These are phyloP conservation scores for Rhynchonycteris naso DNA, from an alignment of 2,797 vertebrate genomes.

Conservation along the genomic window DNA sequence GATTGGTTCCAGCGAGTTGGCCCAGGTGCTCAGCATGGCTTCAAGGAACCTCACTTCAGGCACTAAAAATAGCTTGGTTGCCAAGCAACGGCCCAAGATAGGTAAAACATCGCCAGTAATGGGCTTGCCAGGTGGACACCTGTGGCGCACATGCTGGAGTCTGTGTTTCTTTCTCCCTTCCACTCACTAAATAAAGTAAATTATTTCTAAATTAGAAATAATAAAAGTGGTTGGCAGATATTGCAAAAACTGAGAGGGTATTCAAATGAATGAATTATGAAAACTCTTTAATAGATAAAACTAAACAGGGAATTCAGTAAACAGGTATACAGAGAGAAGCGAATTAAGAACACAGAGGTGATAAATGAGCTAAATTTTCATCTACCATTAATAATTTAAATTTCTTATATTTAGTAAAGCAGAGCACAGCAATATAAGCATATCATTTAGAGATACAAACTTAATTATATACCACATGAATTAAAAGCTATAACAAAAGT, in stretches of 20 bases:
- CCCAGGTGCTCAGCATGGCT: too few relatives aligned
- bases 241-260: neutral
- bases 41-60: too few relatives aligned
- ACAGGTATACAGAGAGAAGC: neutral
- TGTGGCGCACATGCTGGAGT: too few relatives aligned
- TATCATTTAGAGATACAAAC: conserved; percentile 31
- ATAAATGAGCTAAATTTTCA: conserved; percentile 34
- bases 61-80: too few relatives aligned
- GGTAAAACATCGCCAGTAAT: too few relatives aligned
- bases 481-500: conserved; percentile 46
- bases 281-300: conserved; percentile 48
- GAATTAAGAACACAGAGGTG: neutral
- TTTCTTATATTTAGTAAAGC: conserved; percentile 36
- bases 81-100: too few relatives aligned
- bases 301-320: conserved; percentile 11
- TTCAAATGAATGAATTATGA: conserved; percentile 44
- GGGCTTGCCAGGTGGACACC: too few relatives aligned
- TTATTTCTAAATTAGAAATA: conserved; percentile 48
- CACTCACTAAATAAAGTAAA: neutral
- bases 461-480: conserved; percentile 17
- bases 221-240: neutral
- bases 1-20: too few relatives aligned
- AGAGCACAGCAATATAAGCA: conserved; percentile 53
- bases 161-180: too few relatives aligned
- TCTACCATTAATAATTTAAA: conserved; percentile 53